Evolutionary conservation across 2,797 vertebrate species (phyloP).

Genomic region (Notamacropus eugenii): DNA sequence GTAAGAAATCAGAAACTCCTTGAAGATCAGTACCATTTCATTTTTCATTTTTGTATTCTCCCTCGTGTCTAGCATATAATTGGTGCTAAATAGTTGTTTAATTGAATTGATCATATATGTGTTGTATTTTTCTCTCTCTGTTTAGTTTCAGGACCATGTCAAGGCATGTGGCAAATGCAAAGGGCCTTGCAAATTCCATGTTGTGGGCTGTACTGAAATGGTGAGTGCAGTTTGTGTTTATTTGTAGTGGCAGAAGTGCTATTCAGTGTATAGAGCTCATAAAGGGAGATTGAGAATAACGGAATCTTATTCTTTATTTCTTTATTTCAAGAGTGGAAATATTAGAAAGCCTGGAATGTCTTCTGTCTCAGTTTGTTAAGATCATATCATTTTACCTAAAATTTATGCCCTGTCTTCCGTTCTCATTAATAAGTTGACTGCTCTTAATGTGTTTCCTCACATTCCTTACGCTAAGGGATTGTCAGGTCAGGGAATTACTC

Average conservation of each 20-base stretch:
- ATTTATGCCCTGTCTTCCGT: background rate
- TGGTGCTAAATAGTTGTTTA: background rate
- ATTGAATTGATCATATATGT: background rate
- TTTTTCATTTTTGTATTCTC: background rate
- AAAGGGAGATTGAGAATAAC: background rate
- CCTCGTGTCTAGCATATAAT: background rate
- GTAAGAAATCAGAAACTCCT: background rate
- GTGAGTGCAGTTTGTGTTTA: slow-evolving; percentile 84
- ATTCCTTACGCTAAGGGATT: background rate
- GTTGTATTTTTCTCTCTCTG: slow-evolving; percentile 23
- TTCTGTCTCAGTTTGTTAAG: background rate
- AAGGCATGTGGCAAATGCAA: slow-evolving; percentile 91
- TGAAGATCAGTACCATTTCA: background rate
- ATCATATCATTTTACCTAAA: background rate
- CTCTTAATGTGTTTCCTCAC: background rate
- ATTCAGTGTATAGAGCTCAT: background rate
- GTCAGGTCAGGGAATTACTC: background rate
- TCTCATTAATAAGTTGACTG: background rate
- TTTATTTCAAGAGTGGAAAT: background rate
- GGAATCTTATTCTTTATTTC: background rate
- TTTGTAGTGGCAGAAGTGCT: background rate
- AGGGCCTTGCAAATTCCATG: slow-evolving; percentile 90
- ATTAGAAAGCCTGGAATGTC: background rate
- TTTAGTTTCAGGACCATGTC: slow-evolving; percentile 92
- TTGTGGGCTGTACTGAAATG: slow-evolving; percentile 92